Conservation (phyloP, 2,797 vertebrate species). For the Enteromius trimaculatus region DNA sequence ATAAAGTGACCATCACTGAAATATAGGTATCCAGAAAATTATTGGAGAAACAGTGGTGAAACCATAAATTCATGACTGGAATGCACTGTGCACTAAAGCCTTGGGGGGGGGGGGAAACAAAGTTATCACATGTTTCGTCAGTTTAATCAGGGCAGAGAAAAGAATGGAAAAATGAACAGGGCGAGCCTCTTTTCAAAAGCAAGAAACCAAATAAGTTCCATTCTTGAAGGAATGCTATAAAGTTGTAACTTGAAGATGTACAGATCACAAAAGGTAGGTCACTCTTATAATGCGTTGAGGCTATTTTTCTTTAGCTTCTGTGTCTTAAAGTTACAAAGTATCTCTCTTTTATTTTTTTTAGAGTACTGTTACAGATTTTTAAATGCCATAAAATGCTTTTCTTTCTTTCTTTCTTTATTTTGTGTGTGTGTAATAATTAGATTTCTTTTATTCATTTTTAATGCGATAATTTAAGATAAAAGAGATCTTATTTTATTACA, state of each 20-base stretch:
- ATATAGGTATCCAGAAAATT: neutral
- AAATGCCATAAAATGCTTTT: neutral
- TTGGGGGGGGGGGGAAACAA: conserved; percentile 21
- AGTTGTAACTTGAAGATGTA: conserved; percentile 34
- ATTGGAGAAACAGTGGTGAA: neutral
- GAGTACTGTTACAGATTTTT: neutral
- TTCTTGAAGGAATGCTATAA: conserved; percentile 29
- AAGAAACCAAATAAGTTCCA: conserved; percentile 33
- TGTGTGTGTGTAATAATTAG: neutral
- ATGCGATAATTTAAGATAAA: neutral
- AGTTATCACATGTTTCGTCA: conserved; percentile 32
- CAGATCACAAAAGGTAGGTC: conserved; percentile 32
- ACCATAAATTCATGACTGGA: conserved; percentile 14
- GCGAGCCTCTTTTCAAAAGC: conserved; percentile 26
- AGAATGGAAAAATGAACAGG: conserved; percentile 24
- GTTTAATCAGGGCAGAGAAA: conserved; percentile 29
- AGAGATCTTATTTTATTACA: neutral
- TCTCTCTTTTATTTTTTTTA: neutral
- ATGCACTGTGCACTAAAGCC: conserved; percentile 24
- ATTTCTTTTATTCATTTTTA: neutral
- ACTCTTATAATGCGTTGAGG: conserved; percentile 31
- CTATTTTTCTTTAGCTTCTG: neutral
- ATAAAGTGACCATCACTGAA: neutral
- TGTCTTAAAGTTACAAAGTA: neutral
- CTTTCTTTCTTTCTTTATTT: neutral